Evolutionary conservation across 2,113 vertebrate species (phyloP).

Genomic region (Dunckerocampus dactyliophorus): DNA sequence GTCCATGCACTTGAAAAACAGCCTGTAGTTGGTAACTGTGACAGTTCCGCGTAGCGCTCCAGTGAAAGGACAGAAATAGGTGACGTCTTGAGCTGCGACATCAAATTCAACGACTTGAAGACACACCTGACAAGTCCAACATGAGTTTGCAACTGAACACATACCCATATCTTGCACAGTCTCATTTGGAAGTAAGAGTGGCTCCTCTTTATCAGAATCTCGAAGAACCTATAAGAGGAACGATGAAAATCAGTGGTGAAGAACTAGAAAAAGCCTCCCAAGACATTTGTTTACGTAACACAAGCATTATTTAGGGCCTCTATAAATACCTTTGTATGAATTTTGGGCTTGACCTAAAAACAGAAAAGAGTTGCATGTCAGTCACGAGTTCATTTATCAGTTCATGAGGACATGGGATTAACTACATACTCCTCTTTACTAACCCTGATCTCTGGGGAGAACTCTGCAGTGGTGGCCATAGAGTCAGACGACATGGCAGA

Average conservation of each 20-base stretch:
- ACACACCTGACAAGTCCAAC: not conserved
- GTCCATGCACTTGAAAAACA: slow-evolving; percentile 93
- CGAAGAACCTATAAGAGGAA: slow-evolving; percentile 45
- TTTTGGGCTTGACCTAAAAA: slow-evolving; percentile 61
- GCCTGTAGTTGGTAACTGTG: slow-evolving; percentile 91
- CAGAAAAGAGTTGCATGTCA: slow-evolving; percentile 7
- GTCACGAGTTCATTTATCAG: not conserved
- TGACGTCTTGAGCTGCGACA: slow-evolving; percentile 86
- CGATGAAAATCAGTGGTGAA: slow-evolving; percentile 1
- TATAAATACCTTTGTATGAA: slow-evolving; percentile 53
- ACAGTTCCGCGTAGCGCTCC: slow-evolving; percentile 88
- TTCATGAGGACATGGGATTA: not conserved
- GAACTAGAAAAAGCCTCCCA: not conserved
- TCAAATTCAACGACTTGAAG: not conserved
- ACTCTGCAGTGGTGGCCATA: slow-evolving; percentile 79
- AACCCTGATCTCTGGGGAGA: slow-evolving; percentile 86
- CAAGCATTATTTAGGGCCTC: not conserved
- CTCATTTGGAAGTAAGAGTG: slow-evolving; percentile 87
- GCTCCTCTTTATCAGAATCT: slow-evolving; percentile 86
- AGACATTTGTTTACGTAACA: not conserved
- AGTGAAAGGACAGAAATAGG: slow-evolving; percentile 94
- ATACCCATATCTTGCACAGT: slow-evolving; percentile 82
- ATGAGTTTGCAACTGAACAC: not conserved
- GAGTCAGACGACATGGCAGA: slow-evolving; percentile 82
- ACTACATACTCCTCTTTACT: slow-evolving; percentile 34